Base-by-base conservation (phyloP, 1,140 invertebrate species). In the Phortica variegata region DNA sequence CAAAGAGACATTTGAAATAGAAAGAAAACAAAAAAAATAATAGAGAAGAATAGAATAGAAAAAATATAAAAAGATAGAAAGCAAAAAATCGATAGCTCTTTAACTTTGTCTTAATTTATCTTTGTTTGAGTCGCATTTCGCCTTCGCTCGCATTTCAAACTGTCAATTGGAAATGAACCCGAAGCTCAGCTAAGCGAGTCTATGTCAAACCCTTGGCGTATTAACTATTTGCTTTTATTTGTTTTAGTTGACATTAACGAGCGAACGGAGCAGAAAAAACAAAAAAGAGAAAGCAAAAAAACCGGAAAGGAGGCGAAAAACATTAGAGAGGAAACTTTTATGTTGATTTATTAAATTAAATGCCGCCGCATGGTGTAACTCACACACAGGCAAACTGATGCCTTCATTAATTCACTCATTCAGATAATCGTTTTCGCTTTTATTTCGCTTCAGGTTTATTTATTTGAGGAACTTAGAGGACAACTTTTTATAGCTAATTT, bases 321-420 rank as follows among this genome's bases (percentile, higher is more conserved):
- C 42, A 45, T 38, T 10, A 21, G 20, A 26, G 32, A 48, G 39
- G 50, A 66, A 66, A 66, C 33, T 68, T 66, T 62, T 57, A 50
- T 66, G 63, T 66, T 66, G 63, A 66, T 66, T 66, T 68, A 68
- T 66, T 66, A 66, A 66, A 66, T 66, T 66, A 66, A 66, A 68
- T 66, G 63, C 63, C 58, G 54, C 62, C 63, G 54, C 59, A 54
- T 62, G 53, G n/a, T n/a, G n/a, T n/a, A n/a, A n/a, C n/a, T n/a
- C n/a, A n/a, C n/a, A n/a, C n/a, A n/a, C n/a, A 37, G 45, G 52
- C 47, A 41, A 46, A 34, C 18, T 10, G 13, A 7, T 23, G 18
- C 32, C 31, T 13, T 36, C 20, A 9, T n/a, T n/a, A 13, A 18
- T 32, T 26, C 51, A 36, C 43, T 15, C 33, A 37, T 40, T 29